Evolutionary conservation across 1,140 invertebrate species (phyloP), one percentile per base, ranked within the genome.

Genomic region (Olivierus martensii): DNA sequence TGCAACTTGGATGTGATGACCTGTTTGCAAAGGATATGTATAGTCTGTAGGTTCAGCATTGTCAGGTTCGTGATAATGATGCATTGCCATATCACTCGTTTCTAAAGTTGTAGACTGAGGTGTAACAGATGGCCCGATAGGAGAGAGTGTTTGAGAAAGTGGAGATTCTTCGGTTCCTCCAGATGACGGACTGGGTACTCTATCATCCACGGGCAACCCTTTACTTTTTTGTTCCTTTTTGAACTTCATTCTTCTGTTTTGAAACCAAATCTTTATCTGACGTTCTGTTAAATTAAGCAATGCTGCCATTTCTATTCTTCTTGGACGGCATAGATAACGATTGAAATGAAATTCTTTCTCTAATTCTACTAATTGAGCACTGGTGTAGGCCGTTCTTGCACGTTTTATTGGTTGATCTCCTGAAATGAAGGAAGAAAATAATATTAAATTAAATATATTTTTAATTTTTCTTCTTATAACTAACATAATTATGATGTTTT

Each of bases 221-320:
- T 53, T 48, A 17, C 56, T 46, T 9, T 56, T 59, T 15, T 63
- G 59, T 56, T 79, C 72, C 58, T 79, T 80, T 63, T 80, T 80
- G 62, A 69, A 69, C 56, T 82, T 83, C 79, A 82, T 83, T 38
- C 80, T 68, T 7, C 80, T 66, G 62, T 77, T 81, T 64, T 81
- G 78, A 55, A 80, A 91, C 87, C 87, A 93, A 45, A 91, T 89
- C 69, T 92, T 92, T 14, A 92, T 88, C 66, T 91, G 87, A 22
- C 85, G 71, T 61, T 91, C 87, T 0, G 80, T 79, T 0, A 92
- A 69, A 34, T 75, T 73, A 1, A 92, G 69, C 22, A 76, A 70
- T 7, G 78, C 70, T 0, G 87, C 84, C 59, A 92, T 73, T 65
- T 87, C 80, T 22, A 89, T 85, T 17, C 87, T 71, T 18, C 83